Percentiles rank a stretch among this genome's conserved stretches.
phyloP scores from a whole-genome alignment of 30 jellyfish, hydroid and myxozoan species.

The Aurelia sp. region DNA sequence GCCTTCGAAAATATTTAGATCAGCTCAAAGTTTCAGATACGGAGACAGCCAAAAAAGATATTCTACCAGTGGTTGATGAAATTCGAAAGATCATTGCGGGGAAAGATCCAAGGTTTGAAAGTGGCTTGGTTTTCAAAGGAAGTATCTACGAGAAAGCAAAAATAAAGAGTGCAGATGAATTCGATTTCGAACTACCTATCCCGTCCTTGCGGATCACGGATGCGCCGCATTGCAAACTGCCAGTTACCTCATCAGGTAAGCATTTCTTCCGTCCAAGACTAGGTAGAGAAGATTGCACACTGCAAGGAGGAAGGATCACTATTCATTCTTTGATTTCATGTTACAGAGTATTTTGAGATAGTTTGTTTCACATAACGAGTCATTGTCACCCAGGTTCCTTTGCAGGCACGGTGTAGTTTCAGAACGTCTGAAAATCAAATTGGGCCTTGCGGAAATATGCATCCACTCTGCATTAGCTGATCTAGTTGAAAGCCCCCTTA shows the following conservation, averaged over 20 bases:
- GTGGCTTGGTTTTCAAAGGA: conserved; percentile 50
- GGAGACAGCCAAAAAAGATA: conserved; percentile 3
- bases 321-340: no score
- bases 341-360: no score
- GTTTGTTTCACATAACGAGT: no score
- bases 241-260: conserved; percentile 1
- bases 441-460: no score
- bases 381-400: no score
- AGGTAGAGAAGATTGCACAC: no score
- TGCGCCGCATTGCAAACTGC: conserved; percentile 18
- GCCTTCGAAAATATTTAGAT: conserved; percentile 10
- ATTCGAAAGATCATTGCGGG: conserved; percentile 1
- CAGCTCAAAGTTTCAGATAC: conserved; percentile 15
- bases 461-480: no score
- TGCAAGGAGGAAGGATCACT: no score
- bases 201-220: conserved; percentile 20
- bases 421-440: no score
- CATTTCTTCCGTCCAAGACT: no score
- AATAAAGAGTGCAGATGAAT: conserved; percentile 55
- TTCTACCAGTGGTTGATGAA: conserved; percentile 14
- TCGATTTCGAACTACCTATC: conserved; percentile 55
- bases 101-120: conserved; percentile 39
- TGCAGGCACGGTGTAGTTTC: no score
- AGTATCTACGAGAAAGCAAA: conserved; percentile 58
- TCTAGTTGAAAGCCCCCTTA: no score